phyloP scores from a whole-genome alignment of 2,797 vertebrate genomes.

The Sus cebifrons region DNA sequence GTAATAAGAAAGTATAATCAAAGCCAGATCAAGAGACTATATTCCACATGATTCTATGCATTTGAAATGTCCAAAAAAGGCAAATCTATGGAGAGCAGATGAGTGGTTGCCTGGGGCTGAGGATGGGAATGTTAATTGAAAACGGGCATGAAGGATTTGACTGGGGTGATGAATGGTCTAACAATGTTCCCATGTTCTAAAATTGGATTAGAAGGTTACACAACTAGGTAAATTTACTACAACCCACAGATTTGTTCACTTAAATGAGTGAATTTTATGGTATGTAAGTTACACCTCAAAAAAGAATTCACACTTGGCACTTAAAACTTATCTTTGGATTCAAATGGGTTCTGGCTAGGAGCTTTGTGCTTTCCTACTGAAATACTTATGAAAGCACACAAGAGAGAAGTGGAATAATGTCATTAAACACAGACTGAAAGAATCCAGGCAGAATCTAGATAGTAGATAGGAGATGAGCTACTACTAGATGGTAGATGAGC shows the following conservation, averaged over 20 bases:
- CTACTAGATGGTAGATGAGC: neutral
- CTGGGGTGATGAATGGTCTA: neutral
- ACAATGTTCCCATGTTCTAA: neutral
- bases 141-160: neutral
- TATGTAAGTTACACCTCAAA: neutral
- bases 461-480: no score
- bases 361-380: neutral
- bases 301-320: neutral
- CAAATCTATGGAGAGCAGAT: neutral
- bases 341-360: conserved; percentile 1
- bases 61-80: neutral
- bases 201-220: neutral
- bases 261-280: conserved; percentile 18
- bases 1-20: conserved; percentile 1
- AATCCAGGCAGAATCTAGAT: neutral
- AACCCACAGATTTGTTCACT: neutral
- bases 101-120: neutral
- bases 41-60: neutral
- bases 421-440: neutral
- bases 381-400: neutral
- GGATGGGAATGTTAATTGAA: neutral
- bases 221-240: conserved; percentile 54
- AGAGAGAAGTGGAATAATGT: conserved; percentile 32
- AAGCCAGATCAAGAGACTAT: neutral
- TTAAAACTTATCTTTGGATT: conserved; percentile 11